Base-by-base conservation (phyloP, 92 coral and sea anemone species). In the Bergia sp. region DNA sequence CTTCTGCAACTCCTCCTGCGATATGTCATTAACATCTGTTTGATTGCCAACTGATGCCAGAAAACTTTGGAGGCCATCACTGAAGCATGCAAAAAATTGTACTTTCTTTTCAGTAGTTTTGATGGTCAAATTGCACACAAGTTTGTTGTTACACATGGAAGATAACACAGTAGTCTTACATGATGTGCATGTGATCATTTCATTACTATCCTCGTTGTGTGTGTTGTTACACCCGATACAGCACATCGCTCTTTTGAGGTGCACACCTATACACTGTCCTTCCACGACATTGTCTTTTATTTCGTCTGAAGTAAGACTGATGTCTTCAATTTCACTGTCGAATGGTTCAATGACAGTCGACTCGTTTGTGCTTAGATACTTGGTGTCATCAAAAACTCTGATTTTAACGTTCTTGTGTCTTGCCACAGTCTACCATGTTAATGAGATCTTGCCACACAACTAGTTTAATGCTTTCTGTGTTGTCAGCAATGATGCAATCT, bases 51-150 rank as follows among this genome's bases (percentile, higher is more conserved):
- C 57, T 55, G 89, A 85, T 40, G 61, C 61, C 37, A 88, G 90
- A 53, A 82, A 89, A 89, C 91, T 89, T 82, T 89, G 88, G 55
- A 89, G 76, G 53, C 88, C 88, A 29, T 89, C 78, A 76, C 82
- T 89, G 76, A 89, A 82, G 88, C 91, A 82, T 50, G 82, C 73
- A 39, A 47, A 89, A 53, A 65, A 58, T 80, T 72, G 88, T 89
- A 82, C 44, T 77, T 82, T 89, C 42, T 73, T 88, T 82, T 67
- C 77, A 57, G 77, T 49, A 73, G 66, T 89, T 75, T 89, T 89
- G 61, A 89, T 50, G 44, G 88, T 76, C 82, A 89, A 81, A 66
- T 71, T 89, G 91, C 88, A 89, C 42, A 89, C 91, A 77, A 89
- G 73, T 81, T 89, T 29, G 29, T 89, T 73, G 91, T 89, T 38